Evolutionary conservation across 2,797 vertebrate genomes (phyloP).

Genomic region (Pseudochirops corinnae): DNA sequence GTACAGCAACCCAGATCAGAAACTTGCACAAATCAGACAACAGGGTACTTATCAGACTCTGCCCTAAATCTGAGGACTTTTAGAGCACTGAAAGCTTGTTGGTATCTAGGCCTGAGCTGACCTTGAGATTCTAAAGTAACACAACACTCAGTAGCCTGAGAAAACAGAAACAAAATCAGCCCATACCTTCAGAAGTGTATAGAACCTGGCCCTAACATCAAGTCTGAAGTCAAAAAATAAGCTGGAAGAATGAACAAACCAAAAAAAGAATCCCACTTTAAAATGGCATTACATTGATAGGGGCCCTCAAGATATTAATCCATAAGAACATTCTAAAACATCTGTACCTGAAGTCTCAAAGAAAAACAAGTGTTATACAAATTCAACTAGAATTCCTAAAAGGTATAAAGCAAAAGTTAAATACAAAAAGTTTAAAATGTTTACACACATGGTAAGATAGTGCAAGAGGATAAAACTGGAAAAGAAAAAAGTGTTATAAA

Average conservation of each 20-base stretch:
- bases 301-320: background rate
- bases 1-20: background rate
- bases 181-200: background rate
- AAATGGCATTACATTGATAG: background rate
- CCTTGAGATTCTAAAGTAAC: background rate
- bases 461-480: background rate
- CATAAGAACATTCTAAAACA: background rate
- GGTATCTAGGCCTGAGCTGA: background rate
- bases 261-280: background rate
- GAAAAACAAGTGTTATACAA: background rate
- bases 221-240: background rate
- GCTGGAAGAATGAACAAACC: background rate
- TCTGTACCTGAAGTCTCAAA: background rate
- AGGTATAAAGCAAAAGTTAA: background rate
- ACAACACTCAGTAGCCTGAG: no score
- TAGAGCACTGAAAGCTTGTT: background rate
- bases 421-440: background rate
- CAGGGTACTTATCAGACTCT: background rate
- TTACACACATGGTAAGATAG: background rate
- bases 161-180: background rate
- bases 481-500: background rate
- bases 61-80: background rate
- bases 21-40: background rate
- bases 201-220: background rate
- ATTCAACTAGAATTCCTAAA: background rate